Evolutionary conservation across 2,888 invertebrate species (phyloP).

Genomic region (Schizaphis graminum): DNA sequence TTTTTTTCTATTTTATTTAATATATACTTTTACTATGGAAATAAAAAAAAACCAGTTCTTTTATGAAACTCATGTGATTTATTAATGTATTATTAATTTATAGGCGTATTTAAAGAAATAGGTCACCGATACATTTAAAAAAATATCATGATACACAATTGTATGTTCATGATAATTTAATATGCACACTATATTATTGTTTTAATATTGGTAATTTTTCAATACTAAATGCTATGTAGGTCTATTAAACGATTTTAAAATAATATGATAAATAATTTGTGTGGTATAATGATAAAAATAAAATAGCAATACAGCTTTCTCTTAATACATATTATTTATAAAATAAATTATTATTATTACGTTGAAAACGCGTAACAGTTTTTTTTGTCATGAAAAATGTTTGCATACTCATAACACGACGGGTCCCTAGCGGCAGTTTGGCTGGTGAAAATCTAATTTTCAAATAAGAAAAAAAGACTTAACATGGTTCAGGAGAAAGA

Average conservation of each 20-base stretch:
- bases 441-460: constrained; percentile 64
- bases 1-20: background rate
- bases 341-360: constrained; percentile 31
- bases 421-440: constrained; percentile 62
- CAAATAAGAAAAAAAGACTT: constrained; percentile 64
- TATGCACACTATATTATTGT: background rate
- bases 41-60: background rate
- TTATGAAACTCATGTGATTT: background rate
- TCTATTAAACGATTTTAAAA: background rate
- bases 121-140: background rate
- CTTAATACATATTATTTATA: constrained; percentile 35
- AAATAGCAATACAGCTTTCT: background rate
- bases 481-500: constrained; percentile 29
- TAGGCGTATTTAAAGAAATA: background rate
- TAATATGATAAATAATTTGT: constrained; percentile 34
- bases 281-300: background rate
- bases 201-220: background rate
- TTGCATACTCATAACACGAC: constrained; percentile 48
- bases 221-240: background rate
- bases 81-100: background rate
- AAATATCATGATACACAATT: background rate
- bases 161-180: background rate
- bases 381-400: constrained; percentile 57
- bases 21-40: background rate
- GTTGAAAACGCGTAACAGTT: constrained; percentile 44